phyloP scores from a whole-genome alignment of 2,113 vertebrate species.

The Lethenteron camtschaticum region DNA sequence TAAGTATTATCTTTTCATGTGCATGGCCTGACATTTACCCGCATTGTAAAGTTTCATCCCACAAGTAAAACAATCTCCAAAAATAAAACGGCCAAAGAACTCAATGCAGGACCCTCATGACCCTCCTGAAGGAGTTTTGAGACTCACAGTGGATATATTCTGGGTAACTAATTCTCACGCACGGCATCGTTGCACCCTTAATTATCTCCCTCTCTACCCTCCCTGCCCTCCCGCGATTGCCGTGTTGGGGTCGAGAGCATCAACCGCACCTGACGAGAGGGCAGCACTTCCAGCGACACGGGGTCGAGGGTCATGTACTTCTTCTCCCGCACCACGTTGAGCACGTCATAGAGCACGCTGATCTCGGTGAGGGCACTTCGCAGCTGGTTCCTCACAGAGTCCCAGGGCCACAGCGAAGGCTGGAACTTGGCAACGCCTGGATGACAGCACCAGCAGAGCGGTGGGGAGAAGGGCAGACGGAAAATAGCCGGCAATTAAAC shows the following conservation, averaged over 20 bases:
- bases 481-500: not conserved
- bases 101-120: too few species aligned
- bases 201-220: too few species aligned
- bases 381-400: conserved; percentile 75
- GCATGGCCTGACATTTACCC: too few species aligned
- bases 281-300: conserved; percentile 49
- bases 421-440: conserved; percentile 74
- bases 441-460: not conserved
- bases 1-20: too few species aligned
- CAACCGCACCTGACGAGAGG: conserved; percentile 31
- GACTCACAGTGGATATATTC: too few species aligned
- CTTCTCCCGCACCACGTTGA: conserved; percentile 78
- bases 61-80: too few species aligned
- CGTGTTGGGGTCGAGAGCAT: not conserved
- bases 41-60: too few species aligned
- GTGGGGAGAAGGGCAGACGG: not conserved
- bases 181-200: too few species aligned
- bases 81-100: too few species aligned
- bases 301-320: conserved; percentile 94
- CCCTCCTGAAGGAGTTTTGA: too few species aligned
- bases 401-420: conserved; percentile 92
- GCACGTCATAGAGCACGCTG: conserved; percentile 81
- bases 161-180: too few species aligned
- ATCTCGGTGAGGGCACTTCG: conserved; percentile 71
- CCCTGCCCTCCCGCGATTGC: too few species aligned